These are phyloP conservation scores for Dolomedes plantarius DNA, from an alignment of 2,888 invertebrate species.

Conservation along the genomic window DNA sequence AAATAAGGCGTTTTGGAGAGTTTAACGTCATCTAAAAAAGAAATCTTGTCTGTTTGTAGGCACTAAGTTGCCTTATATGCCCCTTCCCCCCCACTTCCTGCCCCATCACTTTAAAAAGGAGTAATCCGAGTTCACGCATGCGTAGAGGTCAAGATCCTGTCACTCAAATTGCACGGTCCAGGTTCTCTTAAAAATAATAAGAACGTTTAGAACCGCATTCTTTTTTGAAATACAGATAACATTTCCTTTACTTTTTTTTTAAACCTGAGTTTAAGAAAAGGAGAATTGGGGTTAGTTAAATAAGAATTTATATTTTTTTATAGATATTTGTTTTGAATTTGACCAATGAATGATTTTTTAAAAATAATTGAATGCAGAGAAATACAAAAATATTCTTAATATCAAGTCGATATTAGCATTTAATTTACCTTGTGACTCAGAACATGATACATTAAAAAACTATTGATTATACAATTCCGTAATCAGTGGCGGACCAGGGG, in stretches of 20 bases:
- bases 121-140: constrained; percentile 55
- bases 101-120: constrained; percentile 18
- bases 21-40: neutral
- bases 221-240: neutral
- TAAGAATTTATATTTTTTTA: too few relatives aligned
- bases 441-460: too few relatives aligned
- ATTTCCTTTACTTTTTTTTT: neutral
- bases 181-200: constrained; percentile 40
- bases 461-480: too few relatives aligned
- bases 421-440: too few relatives aligned
- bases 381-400: too few relatives aligned
- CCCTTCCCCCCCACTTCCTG: neutral
- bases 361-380: too few relatives aligned
- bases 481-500: too few relatives aligned
- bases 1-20: neutral
- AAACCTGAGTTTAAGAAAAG: neutral
- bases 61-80: constrained; percentile 54
- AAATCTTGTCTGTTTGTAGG: neutral
- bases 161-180: constrained; percentile 35
- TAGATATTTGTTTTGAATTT: too few relatives aligned
- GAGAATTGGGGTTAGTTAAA: constrained; percentile 13
- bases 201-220: constrained; percentile 23
- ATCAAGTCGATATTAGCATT: too few relatives aligned
- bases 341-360: too few relatives aligned
- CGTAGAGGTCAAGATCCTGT: constrained; percentile 63